Evolutionary conservation across 2,113 vertebrate species (phyloP).

Genomic region (Sinocyclocheilus rhinocerous): DNA sequence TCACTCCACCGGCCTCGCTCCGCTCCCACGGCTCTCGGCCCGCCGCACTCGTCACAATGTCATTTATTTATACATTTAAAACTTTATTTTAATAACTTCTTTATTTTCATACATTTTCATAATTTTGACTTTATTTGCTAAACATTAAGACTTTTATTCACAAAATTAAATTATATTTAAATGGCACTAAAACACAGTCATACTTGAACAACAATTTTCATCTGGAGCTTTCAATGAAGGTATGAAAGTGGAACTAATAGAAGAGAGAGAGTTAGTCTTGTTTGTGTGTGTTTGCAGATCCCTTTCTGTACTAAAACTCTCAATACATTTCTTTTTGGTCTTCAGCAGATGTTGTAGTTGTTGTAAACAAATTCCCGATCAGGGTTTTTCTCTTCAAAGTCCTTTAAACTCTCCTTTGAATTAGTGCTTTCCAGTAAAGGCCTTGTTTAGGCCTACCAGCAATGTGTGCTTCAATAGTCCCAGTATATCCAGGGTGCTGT

Average conservation of each 20-base stretch:
- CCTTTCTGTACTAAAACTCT: background rate
- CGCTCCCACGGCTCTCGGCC: too few species aligned
- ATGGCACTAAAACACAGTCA: background rate
- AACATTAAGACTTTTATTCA: too few species aligned
- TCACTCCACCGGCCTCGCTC: too few species aligned
- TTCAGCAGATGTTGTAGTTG: constrained; percentile 6
- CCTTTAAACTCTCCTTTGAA: constrained; percentile 1
- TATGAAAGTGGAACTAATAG: background rate
- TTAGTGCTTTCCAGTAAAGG: constrained; percentile 10
- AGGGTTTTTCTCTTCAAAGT: background rate
- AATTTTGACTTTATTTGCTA: too few species aligned
- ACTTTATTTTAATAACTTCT: too few species aligned
- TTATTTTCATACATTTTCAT: too few species aligned
- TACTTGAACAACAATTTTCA: background rate
- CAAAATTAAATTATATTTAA: background rate
- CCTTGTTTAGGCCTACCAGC: background rate
- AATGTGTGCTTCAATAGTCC: constrained; percentile 21
- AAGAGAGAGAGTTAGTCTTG: background rate
- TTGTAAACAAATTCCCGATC: constrained; percentile 9
- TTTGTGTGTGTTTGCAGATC: background rate
- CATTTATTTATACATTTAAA: too few species aligned
- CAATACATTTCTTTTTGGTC: background rate
- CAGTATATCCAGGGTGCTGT: constrained; percentile 15
- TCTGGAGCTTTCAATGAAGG: background rate
- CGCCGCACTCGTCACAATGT: too few species aligned